Base-by-base conservation (phyloP, 1,140 invertebrate genomes). In the Orussus abietinus region DNA sequence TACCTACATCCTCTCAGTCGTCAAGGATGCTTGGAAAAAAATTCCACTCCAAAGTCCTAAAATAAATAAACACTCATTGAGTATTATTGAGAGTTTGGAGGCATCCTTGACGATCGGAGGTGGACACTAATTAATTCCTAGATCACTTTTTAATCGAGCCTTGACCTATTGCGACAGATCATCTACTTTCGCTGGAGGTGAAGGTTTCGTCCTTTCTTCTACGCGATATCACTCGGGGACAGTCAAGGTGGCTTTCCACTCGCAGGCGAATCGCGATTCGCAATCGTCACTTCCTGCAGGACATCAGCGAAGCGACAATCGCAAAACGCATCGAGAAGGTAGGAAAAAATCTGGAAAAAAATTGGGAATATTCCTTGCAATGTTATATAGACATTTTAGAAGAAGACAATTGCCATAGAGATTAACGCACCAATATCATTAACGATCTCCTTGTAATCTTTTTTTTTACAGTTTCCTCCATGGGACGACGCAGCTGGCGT, bases 151-250 rank as follows among this genome's bases (percentile, higher is more conserved):
- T n/a, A n/a, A n/a, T n/a, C n/a, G n/a, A n/a, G n/a, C n/a, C n/a
- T n/a, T n/a, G n/a, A n/a, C n/a, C n/a, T 45, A 49, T 57, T 63
- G 31, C 51, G 53, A 45, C 56, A 66, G 62, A 51, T 64, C 39
- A 66, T 69, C 49, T 69, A 69, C 45, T 67, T 67, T 60, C 59
- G 64, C 47, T 69, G 63, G 66, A 69, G 63, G 43, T 69, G 58
- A 67, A 56, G 44, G 38, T 48, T 33, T 21, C 47, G 46, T 48
- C 34, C 14, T 48, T 47, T 43, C 21, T 32, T 51, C 42, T 40
- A 47, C 44, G 47, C 49, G 48, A 48, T 57, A 40, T 44, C 46
- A 53, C 39, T 25, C 32, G 29, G 18, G 19, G 14, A 51, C 47
- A 59, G 49, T 57, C 52, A 48, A 56, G 47, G 41, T 42, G 53